Conservation (phyloP, 2,888 invertebrate genomes). For the Oscheius sp. region DNA sequence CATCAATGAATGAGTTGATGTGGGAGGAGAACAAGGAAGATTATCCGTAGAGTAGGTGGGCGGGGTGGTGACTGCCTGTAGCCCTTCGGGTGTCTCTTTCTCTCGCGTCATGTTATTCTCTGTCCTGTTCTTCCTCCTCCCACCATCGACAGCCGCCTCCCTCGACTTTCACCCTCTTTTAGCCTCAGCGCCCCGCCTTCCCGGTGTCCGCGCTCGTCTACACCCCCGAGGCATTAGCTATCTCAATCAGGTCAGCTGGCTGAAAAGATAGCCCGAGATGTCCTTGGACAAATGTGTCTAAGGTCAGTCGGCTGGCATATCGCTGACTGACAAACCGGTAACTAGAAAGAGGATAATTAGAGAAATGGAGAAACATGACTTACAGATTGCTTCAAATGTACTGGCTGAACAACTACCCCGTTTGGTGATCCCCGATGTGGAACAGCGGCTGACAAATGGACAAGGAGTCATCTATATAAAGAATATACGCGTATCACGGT, state of each 20-base stretch:
- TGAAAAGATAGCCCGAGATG: constrained; percentile 1
- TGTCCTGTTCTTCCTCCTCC: constrained; percentile 24
- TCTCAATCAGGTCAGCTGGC: constrained; percentile 48
- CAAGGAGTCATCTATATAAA: constrained; percentile 60
- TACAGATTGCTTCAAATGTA: constrained; percentile 54
- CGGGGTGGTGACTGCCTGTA: neutral
- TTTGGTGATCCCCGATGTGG: constrained; percentile 55
- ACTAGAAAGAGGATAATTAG: neutral
- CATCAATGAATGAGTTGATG: neutral
- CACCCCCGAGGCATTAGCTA: constrained; percentile 48
- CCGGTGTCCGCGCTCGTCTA: constrained; percentile 51
- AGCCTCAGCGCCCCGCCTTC: constrained; percentile 38
- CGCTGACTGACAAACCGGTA: neutral
- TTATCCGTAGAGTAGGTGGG: neutral
- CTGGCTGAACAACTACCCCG: constrained; percentile 59
- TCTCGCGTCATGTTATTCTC: neutral
- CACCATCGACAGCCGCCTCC: constrained; percentile 17
- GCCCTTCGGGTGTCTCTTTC: neutral
- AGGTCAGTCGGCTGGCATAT: constrained; percentile 4
- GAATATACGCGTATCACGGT: constrained; percentile 46
- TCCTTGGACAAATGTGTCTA: constrained; percentile 13
- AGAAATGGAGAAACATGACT: neutral
- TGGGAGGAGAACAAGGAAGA: neutral
- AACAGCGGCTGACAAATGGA: constrained; percentile 51
- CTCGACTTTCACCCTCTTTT: constrained; percentile 50